Conservation (phyloP, 2,113 vertebrate genomes). For the Anoura caudifer region DNA sequence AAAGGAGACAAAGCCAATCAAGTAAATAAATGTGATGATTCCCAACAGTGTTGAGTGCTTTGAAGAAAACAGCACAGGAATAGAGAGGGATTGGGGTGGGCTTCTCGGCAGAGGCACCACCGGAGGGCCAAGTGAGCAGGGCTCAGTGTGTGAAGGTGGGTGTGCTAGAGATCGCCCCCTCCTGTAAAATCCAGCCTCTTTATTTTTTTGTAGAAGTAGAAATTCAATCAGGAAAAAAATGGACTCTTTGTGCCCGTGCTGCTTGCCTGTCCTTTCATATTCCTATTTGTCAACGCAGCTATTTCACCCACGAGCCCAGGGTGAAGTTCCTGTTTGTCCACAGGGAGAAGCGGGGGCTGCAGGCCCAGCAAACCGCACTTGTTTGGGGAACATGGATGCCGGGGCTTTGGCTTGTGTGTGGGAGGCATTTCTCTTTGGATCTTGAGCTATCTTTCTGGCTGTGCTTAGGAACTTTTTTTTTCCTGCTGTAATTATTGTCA, state of each 20-base stretch:
- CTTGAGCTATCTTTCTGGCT: not conserved
- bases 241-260: not conserved
- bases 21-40: not conserved
- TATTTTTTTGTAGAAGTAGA: not conserved
- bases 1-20: not conserved
- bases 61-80: not conserved
- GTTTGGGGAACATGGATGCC: not conserved
- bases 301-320: not conserved
- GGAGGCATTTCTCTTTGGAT: not conserved
- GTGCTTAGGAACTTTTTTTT: not conserved
- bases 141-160: not conserved
- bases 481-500: not conserved
- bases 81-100: not conserved
- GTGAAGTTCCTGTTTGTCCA: not conserved
- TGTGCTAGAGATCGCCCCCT: no score
- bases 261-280: fast-evolving
- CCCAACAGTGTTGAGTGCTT: no score
- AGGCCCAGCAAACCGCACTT: not conserved
- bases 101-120: not conserved
- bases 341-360: not conserved
- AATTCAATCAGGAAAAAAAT: not conserved
- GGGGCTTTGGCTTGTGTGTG: not conserved
- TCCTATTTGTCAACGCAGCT: not conserved
- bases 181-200: not conserved
- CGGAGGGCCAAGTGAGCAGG: not conserved